Evolutionary conservation across 2,797 vertebrate species (phyloP), one percentile per base, ranked within the genome.

Genomic region (Phalloptychus januarius): DNA sequence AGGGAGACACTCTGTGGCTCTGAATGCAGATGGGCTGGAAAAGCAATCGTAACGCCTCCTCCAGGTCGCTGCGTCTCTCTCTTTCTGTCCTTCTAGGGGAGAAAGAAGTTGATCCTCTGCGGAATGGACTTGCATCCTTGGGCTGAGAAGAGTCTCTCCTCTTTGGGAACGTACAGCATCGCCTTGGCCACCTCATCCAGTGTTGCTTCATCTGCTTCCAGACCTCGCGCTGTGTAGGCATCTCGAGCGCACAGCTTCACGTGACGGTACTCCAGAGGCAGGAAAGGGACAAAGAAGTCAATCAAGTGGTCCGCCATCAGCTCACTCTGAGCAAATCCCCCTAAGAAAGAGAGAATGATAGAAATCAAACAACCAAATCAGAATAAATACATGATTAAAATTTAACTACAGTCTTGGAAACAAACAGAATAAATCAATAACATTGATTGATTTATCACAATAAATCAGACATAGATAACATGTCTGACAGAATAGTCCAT

Each of bases 41-140:
- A 85, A 56, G 83, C 73, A 58, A 84, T 82, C 78, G 74, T n/a
- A 61, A 82, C 79, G 72, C 76, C 83, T 85, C 79, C 77, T 84
- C 84, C 82, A 74, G 85, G 83, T 85, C 50, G 74, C 72, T 72
- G 61, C 46, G 50, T 85, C 15, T 48, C 46, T 48, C 5, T 7
- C 46, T 50, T 20, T 52, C 50, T 52, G 2, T 52, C 77, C 75
- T 1, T 75, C 76, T 97, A 98, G 2, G 97, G 96, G 65, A 98
- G 94, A 85, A 98, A 97, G 87, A 98, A 98, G 91, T 94, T 97
- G 90, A 99, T 98, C 90, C 97, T 96, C 91, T 99, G 98, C 33
- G 98, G 95, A 54, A 99, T 94, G 25, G 97, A 97, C 87, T 99
- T 99, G 92, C 98, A 99, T 58, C 98, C 98, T 86, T 98, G 97